Conservation (phyloP, 1,140 invertebrate species). For the Schlechtendalia chinensis region DNA sequence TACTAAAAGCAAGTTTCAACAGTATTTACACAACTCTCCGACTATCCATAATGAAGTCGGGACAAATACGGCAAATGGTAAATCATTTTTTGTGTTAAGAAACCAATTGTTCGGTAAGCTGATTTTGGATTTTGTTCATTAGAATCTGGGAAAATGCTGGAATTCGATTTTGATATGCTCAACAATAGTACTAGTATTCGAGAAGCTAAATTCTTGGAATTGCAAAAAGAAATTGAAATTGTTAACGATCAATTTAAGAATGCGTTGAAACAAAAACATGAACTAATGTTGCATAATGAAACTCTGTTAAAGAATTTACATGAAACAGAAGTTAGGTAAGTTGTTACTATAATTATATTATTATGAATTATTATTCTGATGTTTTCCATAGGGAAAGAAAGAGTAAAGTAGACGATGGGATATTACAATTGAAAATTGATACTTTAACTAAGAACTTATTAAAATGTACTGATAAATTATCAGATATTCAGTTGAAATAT, state of each 20-base stretch:
- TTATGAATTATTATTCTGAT: neutral
- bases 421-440: slow-evolving; percentile 40
- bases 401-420: slow-evolving; percentile 28
- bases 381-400: slow-evolving; percentile 7
- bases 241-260: slow-evolving; percentile 42
- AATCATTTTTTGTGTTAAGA: neutral
- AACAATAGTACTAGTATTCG: slow-evolving; percentile 39
- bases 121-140: neutral
- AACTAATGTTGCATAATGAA: slow-evolving; percentile 31
- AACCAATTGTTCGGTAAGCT: neutral
- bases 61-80: slow-evolving; percentile 8
- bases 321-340: slow-evolving; percentile 32
- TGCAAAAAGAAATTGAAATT: slow-evolving; percentile 38
- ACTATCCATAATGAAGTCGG: neutral
- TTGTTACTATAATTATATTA: neutral
- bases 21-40: slow-evolving; percentile 18
- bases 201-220: slow-evolving; percentile 40
- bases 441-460: slow-evolving; percentile 17
- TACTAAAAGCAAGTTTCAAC: slow-evolving; percentile 35
- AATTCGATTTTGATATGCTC: slow-evolving; percentile 40
- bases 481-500: slow-evolving; percentile 27
- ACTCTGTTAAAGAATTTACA: slow-evolving; percentile 25
- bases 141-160: neutral
- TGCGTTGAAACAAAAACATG: slow-evolving; percentile 40
- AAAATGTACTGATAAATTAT: slow-evolving; percentile 13